Base-by-base conservation (phyloP, 2,113 vertebrate genomes). In the Tautogolabrus adspersus region DNA sequence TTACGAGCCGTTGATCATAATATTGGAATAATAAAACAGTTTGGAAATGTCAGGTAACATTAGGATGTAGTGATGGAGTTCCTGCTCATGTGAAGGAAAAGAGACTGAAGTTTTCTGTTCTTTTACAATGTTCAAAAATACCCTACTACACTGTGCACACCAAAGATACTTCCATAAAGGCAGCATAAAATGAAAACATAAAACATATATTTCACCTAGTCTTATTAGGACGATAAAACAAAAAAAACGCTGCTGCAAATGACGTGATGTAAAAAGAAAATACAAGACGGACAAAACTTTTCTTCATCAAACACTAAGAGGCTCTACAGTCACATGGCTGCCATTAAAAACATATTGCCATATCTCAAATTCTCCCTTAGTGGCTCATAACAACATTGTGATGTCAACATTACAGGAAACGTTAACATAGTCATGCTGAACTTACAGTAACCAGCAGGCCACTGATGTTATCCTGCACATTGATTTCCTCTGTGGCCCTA, bases 321-420 rank as follows among this genome's bases (percentile, higher is more conserved):
- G 18, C 71, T 86, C 66, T 69, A 1, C 10, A 38, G 66, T 56
- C 73, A 75, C 79, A 2, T 26, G 16, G 76, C 67, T 37, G 12
- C 81, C 38, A 55, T 86, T 63, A 87, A 70, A 84, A 73, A 87
- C 82, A 87, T 86, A 83, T 77, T 77, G 71, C 81, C 52, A 40
- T 66, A 22, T 84, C 73, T 75, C 9, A 75, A 81, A 81, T 80
- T 62, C 71, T 44, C 64, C 83, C 84, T 82, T 66, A 34, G 84
- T 59, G 75, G 83, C 60, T 89, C 87, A 49, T 90, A 88, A 88
- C 77, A 77, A 62, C 70, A 71, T 79, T 75, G 84, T 90, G 89
- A 93, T 91, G 88, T 88, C 88, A 93, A 87, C 83, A 88, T 92
- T 91, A 89, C 90, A 77, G 90, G 92, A 93, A 93, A 91, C 19